phyloP scores from a whole-genome alignment of 2,113 vertebrate genomes.

The Pelvicachromis taeniatus region DNA sequence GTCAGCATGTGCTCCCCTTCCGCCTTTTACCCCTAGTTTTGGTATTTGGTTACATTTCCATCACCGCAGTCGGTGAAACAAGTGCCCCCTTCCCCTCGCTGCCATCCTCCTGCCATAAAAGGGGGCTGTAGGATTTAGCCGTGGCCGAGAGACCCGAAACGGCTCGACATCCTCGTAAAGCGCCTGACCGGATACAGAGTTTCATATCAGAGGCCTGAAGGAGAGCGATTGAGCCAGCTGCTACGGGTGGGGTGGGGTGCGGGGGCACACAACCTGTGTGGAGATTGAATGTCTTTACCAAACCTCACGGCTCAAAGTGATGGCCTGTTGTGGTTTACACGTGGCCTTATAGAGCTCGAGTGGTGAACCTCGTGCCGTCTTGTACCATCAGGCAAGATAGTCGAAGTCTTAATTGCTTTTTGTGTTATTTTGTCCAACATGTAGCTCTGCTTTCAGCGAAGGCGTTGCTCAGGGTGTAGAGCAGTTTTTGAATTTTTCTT shows the following conservation, averaged over 20 bases:
- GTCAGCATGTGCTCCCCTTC: slow-evolving; percentile 59
- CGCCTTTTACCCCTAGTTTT: slow-evolving; percentile 52
- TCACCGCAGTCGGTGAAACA: slow-evolving; percentile 34
- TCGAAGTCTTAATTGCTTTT: neutral
- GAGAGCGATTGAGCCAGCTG: slow-evolving; percentile 58
- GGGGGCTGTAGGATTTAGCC: slow-evolving; percentile 49
- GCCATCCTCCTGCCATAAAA: slow-evolving; percentile 48
- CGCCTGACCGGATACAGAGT: slow-evolving; percentile 63
- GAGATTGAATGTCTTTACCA: slow-evolving; percentile 62
- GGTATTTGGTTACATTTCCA: slow-evolving; percentile 65
- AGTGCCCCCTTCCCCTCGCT: neutral
- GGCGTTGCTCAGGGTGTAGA: neutral
- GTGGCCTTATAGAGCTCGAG: neutral
- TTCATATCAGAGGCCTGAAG: slow-evolving; percentile 55
- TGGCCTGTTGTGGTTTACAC: slow-evolving; percentile 39
- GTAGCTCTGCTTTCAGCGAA: too few species aligned
- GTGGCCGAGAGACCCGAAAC: slow-evolving; percentile 53
- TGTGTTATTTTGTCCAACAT: too few species aligned
- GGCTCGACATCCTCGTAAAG: slow-evolving; percentile 69
- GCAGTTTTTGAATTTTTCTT: neutral
- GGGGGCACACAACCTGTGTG: slow-evolving; percentile 26
- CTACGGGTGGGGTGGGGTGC: neutral
- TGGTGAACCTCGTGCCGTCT: neutral
- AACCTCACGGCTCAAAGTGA: slow-evolving; percentile 24
- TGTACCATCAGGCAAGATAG: neutral